Base-by-base conservation (phyloP, 2,888 invertebrate genomes). In the Xanthia icteritia region DNA sequence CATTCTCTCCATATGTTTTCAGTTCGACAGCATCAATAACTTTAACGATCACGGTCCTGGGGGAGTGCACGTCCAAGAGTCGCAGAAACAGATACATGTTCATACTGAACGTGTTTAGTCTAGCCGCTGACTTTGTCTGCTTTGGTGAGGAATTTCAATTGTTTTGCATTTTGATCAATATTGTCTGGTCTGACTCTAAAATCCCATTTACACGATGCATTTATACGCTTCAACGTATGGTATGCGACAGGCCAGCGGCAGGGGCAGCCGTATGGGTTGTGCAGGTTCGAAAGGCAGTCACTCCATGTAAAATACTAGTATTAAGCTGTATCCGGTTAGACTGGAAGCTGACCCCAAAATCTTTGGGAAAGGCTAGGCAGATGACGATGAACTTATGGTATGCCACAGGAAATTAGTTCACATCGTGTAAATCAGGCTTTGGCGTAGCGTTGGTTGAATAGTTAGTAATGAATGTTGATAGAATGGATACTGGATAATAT, bases 21-120 rank as follows among this genome's bases (percentile, higher is more conserved):
- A 93, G 93, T 77, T 91, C 92, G 0, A 88, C 88, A n/a, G 90
- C 92, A 15, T 89, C 92, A 23, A 89, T 95, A 85, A 95, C 97
- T 0, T 92, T 97, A 48, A 94, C 96, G 0, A 96, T 96, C 76
- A 97, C 96, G n/a, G 92, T 94, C 64, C 89, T 97, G 45, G 97
- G 97, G 5, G 97, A 97, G 83, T 97, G 96, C 85, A 92, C 92
- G 0, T 85, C 89, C 2, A 82, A 76, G 51, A 80, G 80, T 20
- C 84, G 89, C 9, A 85, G 94, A 42, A 91, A 90, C 73, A 88
- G 84, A 77, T 92, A 92, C 76, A 84, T 94, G 45, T 90, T 91
- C 81, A 83, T 88, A 36, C 91, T 92, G 89, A 91, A 90, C 67
- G 89, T 91, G 51, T 70, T 83, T 72, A 91, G 89, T 70, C 82